A percentile compares a stretch with the other conserved stretches of the same genome.
Conservation (phyloP, 2,888 invertebrate genomes). For the Apamea epomidion region DNA sequence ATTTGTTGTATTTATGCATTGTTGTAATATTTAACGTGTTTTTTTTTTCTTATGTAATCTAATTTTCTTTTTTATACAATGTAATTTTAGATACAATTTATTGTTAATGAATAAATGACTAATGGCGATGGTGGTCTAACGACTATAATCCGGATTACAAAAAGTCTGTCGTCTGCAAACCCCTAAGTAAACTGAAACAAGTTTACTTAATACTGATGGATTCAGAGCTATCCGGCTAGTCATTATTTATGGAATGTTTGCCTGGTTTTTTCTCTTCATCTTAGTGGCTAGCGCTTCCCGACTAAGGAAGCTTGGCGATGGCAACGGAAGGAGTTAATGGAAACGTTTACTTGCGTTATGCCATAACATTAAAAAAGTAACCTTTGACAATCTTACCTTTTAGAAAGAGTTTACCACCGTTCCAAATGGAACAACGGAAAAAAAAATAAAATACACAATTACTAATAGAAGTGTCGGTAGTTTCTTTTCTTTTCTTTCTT, state of each 20-base stretch:
- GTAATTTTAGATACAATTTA: no score
- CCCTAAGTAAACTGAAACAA: conserved; percentile 31
- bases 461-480: no score
- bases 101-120: no score
- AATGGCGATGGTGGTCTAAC: no score
- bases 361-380: background rate
- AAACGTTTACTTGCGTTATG: background rate
- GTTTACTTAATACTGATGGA: conserved; percentile 61
- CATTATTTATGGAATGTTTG: conserved; percentile 59
- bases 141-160: background rate
- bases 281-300: background rate
- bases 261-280: conserved; percentile 44
- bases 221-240: conserved; percentile 42
- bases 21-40: no score
- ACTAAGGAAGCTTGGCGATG: background rate
- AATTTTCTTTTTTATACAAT: no score
- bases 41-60: no score
- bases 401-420: background rate
- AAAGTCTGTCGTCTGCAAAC: conserved; percentile 5
- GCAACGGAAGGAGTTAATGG: background rate
- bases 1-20: no score
- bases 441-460: no score
- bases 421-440: background rate
- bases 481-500: no score
- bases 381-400: background rate